Evolutionary conservation across 1,140 invertebrate genomes (phyloP), one percentile per base, ranked within the genome.

Genomic region (Drosophila leontia): DNA sequence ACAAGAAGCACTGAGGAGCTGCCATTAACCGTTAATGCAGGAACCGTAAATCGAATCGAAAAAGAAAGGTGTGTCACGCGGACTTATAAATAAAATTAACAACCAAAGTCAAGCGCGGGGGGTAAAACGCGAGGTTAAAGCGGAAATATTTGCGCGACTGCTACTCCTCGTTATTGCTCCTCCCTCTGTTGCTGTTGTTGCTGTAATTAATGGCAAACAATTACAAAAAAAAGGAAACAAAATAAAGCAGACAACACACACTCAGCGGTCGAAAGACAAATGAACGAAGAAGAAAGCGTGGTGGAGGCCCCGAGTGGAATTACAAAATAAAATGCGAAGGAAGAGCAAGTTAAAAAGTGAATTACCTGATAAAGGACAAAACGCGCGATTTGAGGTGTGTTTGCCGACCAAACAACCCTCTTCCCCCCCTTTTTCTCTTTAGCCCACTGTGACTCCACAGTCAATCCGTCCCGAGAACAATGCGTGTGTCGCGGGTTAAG

Each of bases 81-180:
- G 86, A 80, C 78, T 91, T 90, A 91, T 91, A 90, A 90, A 90
- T 90, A 90, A 90, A 90, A 90, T 91, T 91, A 86, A 90, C 87
- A 78, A 78, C 86, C 55, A 45, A 39, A 56, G 51, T 39, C 65
- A 35, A 37, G 13, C 17, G 39, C 37, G 23, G 37, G 13, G 13
- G 44, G 45, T 57, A 26, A 26, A 60, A 50, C 15, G 26, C 23
- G 44, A 67, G 78, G 70, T 64, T 72, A 80, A 82, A 84, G 86
- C 85, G 85, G 85, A 91, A 91, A 91, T 86, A 91, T 91, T 91
- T 90, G 77, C 64, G 70, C 74, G 42, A 35, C 63, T 77, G 78
- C 45, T 77, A 23, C 57, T 29, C 26, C 26, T 29, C 26, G 5
- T 29, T 29, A 29, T 29, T 29, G 26, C 26, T 50, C 53, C 48